Evolutionary conservation across 2,797 vertebrate genomes (phyloP), one percentile per base, ranked within the genome.

Genomic region (Remorina albescens): DNA sequence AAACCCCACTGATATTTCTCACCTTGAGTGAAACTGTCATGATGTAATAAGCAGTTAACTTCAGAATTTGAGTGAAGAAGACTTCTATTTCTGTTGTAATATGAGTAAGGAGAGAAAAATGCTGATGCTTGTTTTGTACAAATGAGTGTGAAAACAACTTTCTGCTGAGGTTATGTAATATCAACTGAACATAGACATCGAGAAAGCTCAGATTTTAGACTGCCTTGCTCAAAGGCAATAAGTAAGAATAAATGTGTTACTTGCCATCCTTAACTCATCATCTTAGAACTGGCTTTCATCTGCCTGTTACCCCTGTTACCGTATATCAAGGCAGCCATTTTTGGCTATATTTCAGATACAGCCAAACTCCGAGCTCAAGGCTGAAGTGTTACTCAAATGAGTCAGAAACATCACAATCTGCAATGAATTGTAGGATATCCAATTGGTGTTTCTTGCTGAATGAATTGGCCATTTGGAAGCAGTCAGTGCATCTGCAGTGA

Each of bases 171-270:
- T 85, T 74, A 63, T 49, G 26, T 71, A 67, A 88, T 71, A 39
- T 53, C 8, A 82, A 82, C 51, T 54, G 55, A 69, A 68, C 56
- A 55, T 19, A 15, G 61, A 68, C 44, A 60, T 51, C n/a, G 69
- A 71, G 28, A 26, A 61, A 58, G 63, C 61, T 56, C 55, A 75
- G 81, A 78, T 81, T 79, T 78, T 78, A 81, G 41, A 63, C 78
- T 80, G 81, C 86, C 86, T 87, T 89, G 87, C 87, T 86, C 81
- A 88, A 84, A 86, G 85, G 85, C 76, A 85, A 61, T 71, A 78
- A 76, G 83, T 82, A 77, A 74, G 75, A 83, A 81, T 85, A 88
- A 86, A 87, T 88, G 58, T 81, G 88, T 81, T 85, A 76, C 78
- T 88, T 89, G 82, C 85, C 88, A 88, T 66, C 71, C 74, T 84